These are phyloP conservation scores for Andrena marginata DNA, from an alignment of 2,888 invertebrate genomes.

Conservation along the genomic window DNA sequence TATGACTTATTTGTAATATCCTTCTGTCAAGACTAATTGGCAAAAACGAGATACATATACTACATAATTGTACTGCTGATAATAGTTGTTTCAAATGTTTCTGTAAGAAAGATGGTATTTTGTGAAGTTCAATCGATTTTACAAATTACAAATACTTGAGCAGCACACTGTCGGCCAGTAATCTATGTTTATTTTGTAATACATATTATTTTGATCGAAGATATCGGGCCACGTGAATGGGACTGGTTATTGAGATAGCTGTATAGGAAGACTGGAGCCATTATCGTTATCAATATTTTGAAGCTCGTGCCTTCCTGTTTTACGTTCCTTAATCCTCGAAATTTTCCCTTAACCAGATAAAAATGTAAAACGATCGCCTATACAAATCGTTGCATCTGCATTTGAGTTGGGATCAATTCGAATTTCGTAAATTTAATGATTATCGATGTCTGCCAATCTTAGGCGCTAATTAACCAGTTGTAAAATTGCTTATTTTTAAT, in stretches of 20 bases:
- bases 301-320: background rate
- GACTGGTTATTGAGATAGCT: constrained; percentile 15
- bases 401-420: too few relatives aligned
- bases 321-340: background rate
- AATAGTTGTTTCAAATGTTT: too few relatives aligned
- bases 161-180: constrained; percentile 1
- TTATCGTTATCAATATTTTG: constrained; percentile 42
- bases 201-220: constrained; percentile 18
- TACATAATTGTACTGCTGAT: too few relatives aligned
- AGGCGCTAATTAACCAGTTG: background rate
- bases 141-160: background rate
- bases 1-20: background rate
- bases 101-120: too few relatives aligned
- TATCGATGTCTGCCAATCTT: background rate
- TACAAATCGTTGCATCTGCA: too few relatives aligned
- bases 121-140: background rate
- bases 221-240: background rate
- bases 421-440: too few relatives aligned
- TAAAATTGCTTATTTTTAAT: background rate
- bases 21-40: background rate
- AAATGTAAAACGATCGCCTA: too few relatives aligned
- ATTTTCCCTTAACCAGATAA: background rate
- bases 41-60: too few relatives aligned
- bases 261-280: constrained; percentile 3
- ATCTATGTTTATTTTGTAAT: constrained; percentile 16